Evolutionary conservation across 2,113 vertebrate genomes (phyloP).

Genomic region (Tenebrosternarchus preto): DNA sequence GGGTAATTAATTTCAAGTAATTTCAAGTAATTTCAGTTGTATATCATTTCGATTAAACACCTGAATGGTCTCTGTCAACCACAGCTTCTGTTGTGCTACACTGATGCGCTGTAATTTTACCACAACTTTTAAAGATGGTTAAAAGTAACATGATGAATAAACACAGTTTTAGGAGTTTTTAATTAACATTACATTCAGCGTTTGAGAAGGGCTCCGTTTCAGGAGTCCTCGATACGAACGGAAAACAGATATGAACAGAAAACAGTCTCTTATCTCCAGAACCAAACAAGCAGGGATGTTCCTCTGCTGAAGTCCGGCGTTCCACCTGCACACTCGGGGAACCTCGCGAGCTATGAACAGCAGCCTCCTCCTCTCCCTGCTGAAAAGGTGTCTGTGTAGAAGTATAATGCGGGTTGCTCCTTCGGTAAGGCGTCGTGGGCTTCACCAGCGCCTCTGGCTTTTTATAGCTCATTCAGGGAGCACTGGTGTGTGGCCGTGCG

Average conservation of each 20-base stretch:
- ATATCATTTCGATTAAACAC: conserved; percentile 1
- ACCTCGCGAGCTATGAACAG: conserved; percentile 43
- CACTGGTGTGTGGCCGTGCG: conserved; percentile 46
- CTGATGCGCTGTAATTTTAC: not conserved
- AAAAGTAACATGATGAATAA: conserved; percentile 9
- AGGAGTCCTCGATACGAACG: not conserved
- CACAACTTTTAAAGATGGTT: no score
- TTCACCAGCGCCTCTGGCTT: conserved; percentile 53
- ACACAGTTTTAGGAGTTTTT: not conserved
- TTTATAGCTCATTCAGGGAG: conserved; percentile 57
- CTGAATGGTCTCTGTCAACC: not conserved
- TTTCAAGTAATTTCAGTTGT: not conserved
- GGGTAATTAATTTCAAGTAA: conserved; percentile 13
- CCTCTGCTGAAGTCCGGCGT: conserved; percentile 51
- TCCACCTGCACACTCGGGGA: conserved; percentile 34
- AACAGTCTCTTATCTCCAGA: conserved; percentile 51
- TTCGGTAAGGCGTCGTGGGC: no score
- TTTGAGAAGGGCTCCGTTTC: not conserved
- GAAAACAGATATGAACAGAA: conserved; percentile 39
- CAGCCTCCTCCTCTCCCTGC: conserved; percentile 52
- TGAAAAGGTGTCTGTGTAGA: conserved; percentile 53
- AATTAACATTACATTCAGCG: not conserved
- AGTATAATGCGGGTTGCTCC: no score
- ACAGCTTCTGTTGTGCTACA: conserved; percentile 3
- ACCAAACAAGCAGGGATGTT: conserved; percentile 18